Percentiles rank a stretch among this genome's conserved stretches.
phyloP scores from a whole-genome alignment of 2,797 vertebrate species.

The Odontamblyopus lacepedii region DNA sequence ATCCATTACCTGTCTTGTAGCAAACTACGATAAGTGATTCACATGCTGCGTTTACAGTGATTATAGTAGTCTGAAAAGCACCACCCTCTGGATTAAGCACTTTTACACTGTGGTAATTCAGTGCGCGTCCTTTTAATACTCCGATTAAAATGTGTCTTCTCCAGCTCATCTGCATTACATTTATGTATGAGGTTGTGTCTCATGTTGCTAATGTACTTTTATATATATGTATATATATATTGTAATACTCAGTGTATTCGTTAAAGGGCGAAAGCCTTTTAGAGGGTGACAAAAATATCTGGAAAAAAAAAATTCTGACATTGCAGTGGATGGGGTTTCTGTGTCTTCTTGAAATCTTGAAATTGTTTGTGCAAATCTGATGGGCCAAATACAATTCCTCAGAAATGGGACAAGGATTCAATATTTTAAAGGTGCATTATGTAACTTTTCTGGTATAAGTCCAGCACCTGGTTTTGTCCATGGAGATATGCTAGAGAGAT shows the following conservation, averaged over 20 bases:
- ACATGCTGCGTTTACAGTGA: slow-evolving; percentile 45
- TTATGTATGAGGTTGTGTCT: neutral
- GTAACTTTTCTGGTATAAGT: no score
- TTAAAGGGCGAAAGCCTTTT: neutral
- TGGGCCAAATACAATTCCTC: no score
- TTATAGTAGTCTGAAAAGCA: slow-evolving; percentile 34
- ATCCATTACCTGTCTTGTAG: slow-evolving; percentile 53
- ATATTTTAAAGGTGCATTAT: neutral
- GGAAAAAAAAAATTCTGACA: no score
- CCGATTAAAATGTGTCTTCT: slow-evolving; percentile 6
- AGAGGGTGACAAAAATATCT: no score
- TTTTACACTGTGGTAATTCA: slow-evolving; percentile 19
- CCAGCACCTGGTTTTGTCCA: no score
- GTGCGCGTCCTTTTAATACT: slow-evolving; percentile 7
- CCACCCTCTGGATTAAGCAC: slow-evolving; percentile 22
- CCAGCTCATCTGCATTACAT: neutral
- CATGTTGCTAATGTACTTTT: neutral
- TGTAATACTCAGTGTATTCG: neutral
- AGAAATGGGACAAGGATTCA: neutral
- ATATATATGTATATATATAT: neutral
- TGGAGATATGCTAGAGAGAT: no score
- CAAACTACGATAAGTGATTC: slow-evolving; percentile 50
- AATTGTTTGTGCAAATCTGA: no score
- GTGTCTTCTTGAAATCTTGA: no score
- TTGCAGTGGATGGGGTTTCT: no score